phyloP scores from a whole-genome alignment of 2,797 vertebrate species.

The Simalia tracyae region DNA sequence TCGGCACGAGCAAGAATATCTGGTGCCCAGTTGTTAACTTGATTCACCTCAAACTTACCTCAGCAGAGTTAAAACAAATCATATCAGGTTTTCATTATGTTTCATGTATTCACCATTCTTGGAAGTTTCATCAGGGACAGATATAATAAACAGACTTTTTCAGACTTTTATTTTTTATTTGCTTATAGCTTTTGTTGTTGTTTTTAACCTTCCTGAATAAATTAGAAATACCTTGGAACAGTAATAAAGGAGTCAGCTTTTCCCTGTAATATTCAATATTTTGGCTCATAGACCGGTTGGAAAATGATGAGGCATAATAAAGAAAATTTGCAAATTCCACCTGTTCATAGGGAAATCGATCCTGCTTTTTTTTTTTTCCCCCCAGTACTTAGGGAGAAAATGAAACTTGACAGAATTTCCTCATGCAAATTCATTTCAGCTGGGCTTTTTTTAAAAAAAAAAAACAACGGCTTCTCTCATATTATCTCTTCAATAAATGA shows the following conservation, averaged over 20 bases:
- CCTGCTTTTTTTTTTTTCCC: conserved; percentile 53
- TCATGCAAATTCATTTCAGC: conserved; percentile 72
- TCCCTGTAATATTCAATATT: conserved; percentile 21
- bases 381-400: conserved; percentile 66
- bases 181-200: conserved; percentile 28
- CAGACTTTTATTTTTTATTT: conserved; percentile 40
- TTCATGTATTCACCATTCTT: conserved; percentile 54
- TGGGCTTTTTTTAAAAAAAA: conserved; percentile 59
- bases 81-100: conserved; percentile 61
- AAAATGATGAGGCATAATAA: conserved; percentile 62
- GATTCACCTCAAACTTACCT: conserved; percentile 65
- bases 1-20: conserved; percentile 58
- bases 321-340: conserved; percentile 64
- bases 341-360: conserved; percentile 51
- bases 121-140: conserved; percentile 53
- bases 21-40: conserved; percentile 59
- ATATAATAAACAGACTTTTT: conserved; percentile 49
- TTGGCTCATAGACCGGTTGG: conserved; percentile 50
- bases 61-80: conserved; percentile 51
- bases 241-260: conserved; percentile 46
- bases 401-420: conserved; percentile 67
- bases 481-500: conserved; percentile 72
- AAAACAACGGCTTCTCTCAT: conserved; percentile 60
- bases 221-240: conserved; percentile 38
- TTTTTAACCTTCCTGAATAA: conserved; percentile 28